phyloP scores from a whole-genome alignment of 2,888 invertebrate genomes.

The Euproctis similis region DNA sequence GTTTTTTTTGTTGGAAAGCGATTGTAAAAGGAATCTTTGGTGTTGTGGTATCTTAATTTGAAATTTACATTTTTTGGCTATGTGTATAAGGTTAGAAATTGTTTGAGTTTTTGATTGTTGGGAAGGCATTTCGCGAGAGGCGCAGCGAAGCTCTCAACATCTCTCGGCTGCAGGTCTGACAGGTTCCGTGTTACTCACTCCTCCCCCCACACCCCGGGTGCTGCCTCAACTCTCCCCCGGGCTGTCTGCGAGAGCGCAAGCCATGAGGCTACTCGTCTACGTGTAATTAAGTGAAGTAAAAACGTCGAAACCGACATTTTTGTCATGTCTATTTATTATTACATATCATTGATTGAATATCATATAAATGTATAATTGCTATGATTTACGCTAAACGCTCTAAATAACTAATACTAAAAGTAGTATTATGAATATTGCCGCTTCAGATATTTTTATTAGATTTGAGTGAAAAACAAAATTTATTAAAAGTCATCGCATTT shows the following conservation, averaged over 20 bases:
- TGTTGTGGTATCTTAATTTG: constrained; percentile 7
- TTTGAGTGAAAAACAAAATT: too few species aligned
- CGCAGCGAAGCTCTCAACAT: constrained; percentile 38
- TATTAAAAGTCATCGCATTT: too few species aligned
- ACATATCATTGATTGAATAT: too few species aligned
- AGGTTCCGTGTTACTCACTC: constrained; percentile 68
- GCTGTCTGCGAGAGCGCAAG: constrained; percentile 43
- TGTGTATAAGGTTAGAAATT: constrained; percentile 21
- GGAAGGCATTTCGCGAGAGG: constrained; percentile 60
- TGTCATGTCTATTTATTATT: too few species aligned
- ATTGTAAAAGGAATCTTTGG: constrained; percentile 42
- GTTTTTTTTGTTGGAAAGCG: constrained; percentile 41
- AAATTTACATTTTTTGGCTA: constrained; percentile 13
- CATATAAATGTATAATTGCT: too few species aligned
- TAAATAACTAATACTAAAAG: too few species aligned
- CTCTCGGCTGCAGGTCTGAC: constrained; percentile 61
- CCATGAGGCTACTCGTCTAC: constrained; percentile 31
- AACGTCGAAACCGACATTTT: constrained; percentile 21
- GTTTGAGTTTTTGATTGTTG: constrained; percentile 10
- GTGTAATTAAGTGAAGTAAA: constrained; percentile 37
- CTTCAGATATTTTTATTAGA: too few species aligned
- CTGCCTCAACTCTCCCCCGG: constrained; percentile 23
- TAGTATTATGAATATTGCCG: too few species aligned
- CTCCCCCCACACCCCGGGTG: constrained; percentile 27
- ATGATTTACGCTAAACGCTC: too few species aligned